Percentiles rank a stretch among this genome's conserved stretches.
Conservation (phyloP, 2,113 vertebrate genomes). For the Menura novaehollandiae region DNA sequence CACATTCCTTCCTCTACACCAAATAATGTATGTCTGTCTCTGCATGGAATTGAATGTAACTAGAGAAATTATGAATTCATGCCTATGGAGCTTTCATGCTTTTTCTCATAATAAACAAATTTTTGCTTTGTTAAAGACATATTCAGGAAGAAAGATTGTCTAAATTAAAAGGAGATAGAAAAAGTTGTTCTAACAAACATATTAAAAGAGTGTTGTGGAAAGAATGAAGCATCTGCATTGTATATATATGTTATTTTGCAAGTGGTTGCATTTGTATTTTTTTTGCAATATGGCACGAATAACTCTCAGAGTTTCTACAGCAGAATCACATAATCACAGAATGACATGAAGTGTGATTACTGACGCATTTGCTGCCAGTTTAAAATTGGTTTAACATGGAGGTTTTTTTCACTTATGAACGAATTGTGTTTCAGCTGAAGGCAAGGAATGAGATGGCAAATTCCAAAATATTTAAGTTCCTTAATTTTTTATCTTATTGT, state of each 20-base stretch:
- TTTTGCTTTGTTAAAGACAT: neutral
- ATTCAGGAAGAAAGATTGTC: neutral
- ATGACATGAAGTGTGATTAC: neutral
- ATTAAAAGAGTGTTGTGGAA: neutral
- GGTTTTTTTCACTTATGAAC: neutral
- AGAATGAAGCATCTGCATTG: neutral
- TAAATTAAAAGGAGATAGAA: neutral
- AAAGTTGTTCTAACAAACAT: neutral
- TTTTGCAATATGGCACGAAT: neutral
- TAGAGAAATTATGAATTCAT: neutral
- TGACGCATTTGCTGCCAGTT: neutral
- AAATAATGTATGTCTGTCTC: neutral
- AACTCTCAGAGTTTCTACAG: neutral
- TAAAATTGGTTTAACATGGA: neutral
- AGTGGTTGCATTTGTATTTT: neutral
- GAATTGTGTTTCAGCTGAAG: neutral
- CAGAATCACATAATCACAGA: neutral
- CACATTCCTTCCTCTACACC: neutral
- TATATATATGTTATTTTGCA: neutral
- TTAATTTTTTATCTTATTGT: neutral
- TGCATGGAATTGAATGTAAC: neutral
- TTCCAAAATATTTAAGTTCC: neutral
- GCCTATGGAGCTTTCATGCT: neutral
- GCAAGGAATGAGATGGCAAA: neutral
- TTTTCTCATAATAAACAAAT: neutral